Percentiles rank a stretch among this genome's conserved stretches.
Evolutionary conservation across 2,888 invertebrate genomes (phyloP).

Genomic region (Myopa tessellatipennis): DNA sequence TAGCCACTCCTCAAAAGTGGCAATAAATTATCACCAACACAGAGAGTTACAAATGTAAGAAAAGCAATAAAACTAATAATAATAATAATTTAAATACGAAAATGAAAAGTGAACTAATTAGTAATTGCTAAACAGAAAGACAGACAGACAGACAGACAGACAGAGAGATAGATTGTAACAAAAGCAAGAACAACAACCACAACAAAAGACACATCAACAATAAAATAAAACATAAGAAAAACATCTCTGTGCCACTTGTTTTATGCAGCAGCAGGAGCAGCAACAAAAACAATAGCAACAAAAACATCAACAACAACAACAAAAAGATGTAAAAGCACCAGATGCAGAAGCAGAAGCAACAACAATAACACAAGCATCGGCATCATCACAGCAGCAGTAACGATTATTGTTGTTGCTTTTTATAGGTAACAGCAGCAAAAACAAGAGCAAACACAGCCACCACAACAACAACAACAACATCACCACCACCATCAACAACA

Average conservation of each 20-base stretch:
- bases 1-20: background rate
- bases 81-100: slow-evolving; percentile 10
- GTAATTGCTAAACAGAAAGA: slow-evolving; percentile 20
- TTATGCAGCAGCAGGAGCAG: background rate
- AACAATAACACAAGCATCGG: slow-evolving; percentile 13
- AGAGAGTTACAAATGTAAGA: background rate
- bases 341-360: background rate
- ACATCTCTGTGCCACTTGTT: background rate
- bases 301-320: slow-evolving; percentile 27
- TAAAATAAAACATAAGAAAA: slow-evolving; percentile 10
- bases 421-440: background rate
- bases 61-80: background rate
- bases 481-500: background rate
- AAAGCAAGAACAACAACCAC: slow-evolving; percentile 30
- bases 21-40: slow-evolving; percentile 30
- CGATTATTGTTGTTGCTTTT: slow-evolving; percentile 1
- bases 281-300: slow-evolving; percentile 34
- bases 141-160: background rate
- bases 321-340: background rate
- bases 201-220: slow-evolving; percentile 19
- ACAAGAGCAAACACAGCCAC: slow-evolving; percentile 13
- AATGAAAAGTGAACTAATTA: slow-evolving; percentile 32
- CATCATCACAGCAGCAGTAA: slow-evolving; percentile 10
- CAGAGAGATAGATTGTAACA: slow-evolving; percentile 30
- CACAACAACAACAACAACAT: slow-evolving; percentile 26